Evolutionary conservation across 2,113 vertebrate species (phyloP).

Genomic region (Zapus hudsonius): DNA sequence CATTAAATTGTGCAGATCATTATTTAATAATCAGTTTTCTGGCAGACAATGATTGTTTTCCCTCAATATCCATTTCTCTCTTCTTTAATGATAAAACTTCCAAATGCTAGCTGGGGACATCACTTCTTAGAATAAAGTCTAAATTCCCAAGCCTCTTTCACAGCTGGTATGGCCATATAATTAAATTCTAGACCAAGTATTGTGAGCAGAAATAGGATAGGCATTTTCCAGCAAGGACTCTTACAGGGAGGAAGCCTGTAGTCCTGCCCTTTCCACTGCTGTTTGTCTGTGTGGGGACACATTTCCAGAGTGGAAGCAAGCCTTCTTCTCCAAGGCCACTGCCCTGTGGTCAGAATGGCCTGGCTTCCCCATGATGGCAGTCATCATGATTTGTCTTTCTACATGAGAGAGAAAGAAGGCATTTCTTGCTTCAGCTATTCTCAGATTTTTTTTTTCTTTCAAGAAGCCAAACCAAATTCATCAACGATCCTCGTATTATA

Average conservation of each 20-base stretch:
- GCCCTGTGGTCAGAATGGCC: rapidly evolving
- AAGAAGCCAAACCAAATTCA: not conserved
- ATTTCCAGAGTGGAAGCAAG: not conserved
- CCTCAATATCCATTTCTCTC: not conserved
- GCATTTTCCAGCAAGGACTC: not conserved
- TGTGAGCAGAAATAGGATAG: not conserved
- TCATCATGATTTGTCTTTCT: not conserved
- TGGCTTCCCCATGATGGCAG: not conserved
- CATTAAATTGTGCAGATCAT: slow-evolving; percentile 49
- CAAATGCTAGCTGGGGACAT: not conserved
- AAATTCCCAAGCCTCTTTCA: slow-evolving; percentile 23
- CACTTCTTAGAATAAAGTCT: slow-evolving; percentile 21
- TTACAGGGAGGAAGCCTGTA: not conserved
- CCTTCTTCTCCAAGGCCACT: not conserved
- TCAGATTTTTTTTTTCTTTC: slow-evolving; percentile 22
- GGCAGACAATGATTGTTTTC: not conserved
- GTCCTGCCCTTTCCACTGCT: not conserved
- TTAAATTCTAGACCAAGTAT: slow-evolving; percentile 2
- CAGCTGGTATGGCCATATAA: not conserved
- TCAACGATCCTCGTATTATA: not conserved
- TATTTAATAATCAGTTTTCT: slow-evolving; percentile 48
- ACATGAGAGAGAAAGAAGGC: not conserved
- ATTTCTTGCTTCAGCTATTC: not conserved
- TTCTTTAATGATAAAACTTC: slow-evolving; percentile 43
- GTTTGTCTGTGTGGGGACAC: not conserved